phyloP scores from a whole-genome alignment of 1,140 invertebrate species.

The Rhagoletis zephyria region DNA sequence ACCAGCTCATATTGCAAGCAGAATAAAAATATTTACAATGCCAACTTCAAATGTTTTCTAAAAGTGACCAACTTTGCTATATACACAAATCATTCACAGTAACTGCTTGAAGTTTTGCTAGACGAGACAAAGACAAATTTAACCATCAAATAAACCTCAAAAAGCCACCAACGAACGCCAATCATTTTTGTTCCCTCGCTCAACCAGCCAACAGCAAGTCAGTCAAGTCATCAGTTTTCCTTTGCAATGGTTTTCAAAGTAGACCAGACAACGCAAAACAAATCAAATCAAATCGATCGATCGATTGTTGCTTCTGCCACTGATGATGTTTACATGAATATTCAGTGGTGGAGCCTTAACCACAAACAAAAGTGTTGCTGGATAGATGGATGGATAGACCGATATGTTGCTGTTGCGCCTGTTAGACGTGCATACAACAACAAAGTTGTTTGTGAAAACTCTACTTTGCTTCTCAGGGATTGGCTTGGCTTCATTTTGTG shows the following conservation, averaged over 20 bases:
- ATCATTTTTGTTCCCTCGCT: conserved; percentile 10
- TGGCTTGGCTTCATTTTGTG: too few species aligned
- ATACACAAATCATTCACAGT: neutral
- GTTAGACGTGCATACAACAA: too few species aligned
- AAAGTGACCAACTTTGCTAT: conserved; percentile 33
- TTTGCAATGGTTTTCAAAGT: neutral
- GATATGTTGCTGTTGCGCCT: too few species aligned
- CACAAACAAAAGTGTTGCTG: too few species aligned
- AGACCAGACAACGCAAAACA: neutral
- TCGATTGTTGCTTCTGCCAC: neutral
- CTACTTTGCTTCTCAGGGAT: too few species aligned
- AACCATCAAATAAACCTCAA: conserved; percentile 22
- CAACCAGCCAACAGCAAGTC: neutral
- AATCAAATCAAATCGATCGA: neutral
- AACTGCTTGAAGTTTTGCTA: neutral
- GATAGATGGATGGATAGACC: too few species aligned
- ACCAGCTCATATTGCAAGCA: neutral
- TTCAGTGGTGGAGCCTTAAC: too few species aligned
- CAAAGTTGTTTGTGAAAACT: too few species aligned
- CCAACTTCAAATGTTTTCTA: neutral
- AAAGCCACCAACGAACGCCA: neutral
- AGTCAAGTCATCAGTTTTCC: neutral
- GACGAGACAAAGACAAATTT: conserved; percentile 10
- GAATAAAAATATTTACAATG: neutral
- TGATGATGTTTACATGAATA: too few species aligned